A percentile compares a stretch with the other conserved stretches of the same genome.
phyloP scores from a whole-genome alignment of 2,113 vertebrate genomes.

The Pogonocichla stellata region DNA sequence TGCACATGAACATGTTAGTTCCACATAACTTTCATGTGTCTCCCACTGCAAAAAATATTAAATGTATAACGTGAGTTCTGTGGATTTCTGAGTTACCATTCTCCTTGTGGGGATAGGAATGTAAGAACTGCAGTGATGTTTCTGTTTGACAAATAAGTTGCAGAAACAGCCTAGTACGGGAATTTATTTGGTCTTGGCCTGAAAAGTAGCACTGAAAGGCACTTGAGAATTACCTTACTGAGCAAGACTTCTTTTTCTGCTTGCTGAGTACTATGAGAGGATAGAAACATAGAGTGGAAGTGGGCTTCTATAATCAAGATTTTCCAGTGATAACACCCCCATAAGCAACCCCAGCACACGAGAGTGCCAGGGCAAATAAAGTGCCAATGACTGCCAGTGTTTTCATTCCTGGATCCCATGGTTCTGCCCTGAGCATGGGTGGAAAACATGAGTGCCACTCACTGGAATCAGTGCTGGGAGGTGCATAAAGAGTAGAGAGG shows the following conservation, averaged over 20 bases:
- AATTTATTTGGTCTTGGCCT: neutral
- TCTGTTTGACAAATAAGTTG: neutral
- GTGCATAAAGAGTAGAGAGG: neutral
- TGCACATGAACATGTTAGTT: neutral
- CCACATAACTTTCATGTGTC: neutral
- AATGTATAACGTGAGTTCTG: accelerated
- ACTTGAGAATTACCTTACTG: neutral
- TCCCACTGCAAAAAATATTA: neutral
- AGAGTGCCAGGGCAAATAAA: neutral
- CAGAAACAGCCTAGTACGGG: neutral
- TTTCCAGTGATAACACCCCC: neutral
- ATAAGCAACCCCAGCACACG: neutral
- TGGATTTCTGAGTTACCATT: neutral
- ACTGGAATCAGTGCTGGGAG: neutral
- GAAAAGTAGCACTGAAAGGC: neutral
- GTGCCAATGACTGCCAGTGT: neutral
- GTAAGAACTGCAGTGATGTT: neutral
- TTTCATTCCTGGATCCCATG: neutral
- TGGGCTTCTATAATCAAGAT: neutral
- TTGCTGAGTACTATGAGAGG: neutral
- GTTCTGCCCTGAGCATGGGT: neutral
- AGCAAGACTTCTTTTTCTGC: neutral
- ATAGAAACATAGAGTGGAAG: neutral
- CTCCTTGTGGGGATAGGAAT: neutral
- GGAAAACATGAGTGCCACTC: neutral